Evolutionary conservation across 2,113 vertebrate species (phyloP).

Genomic region (Python bivittatus): DNA sequence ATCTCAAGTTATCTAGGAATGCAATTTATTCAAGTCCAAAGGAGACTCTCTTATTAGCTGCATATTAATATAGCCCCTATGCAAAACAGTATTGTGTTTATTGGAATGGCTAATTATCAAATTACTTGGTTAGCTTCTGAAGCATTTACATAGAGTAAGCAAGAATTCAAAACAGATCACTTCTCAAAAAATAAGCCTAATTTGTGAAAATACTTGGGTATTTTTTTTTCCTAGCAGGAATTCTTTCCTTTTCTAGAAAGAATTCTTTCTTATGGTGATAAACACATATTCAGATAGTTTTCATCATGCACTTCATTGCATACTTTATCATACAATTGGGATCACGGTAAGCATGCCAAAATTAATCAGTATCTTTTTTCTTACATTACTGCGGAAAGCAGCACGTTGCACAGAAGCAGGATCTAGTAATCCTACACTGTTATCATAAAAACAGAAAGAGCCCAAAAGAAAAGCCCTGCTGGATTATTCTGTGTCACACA

Average conservation of each 20-base stretch:
- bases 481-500: neutral
- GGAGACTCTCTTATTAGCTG: neutral
- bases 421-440: neutral
- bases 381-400: neutral
- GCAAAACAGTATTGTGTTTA: slow-evolving; percentile 11
- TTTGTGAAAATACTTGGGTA: neutral
- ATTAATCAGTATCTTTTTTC: neutral
- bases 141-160: neutral
- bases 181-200: slow-evolving; percentile 12
- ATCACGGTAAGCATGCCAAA: neutral
- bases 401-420: neutral
- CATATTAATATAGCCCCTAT: neutral
- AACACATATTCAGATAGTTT: neutral
- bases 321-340: neutral
- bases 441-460: neutral
- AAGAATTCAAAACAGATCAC: neutral
- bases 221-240: neutral
- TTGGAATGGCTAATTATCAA: slow-evolving; percentile 12
- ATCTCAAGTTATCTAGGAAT: neutral
- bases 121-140: slow-evolving; percentile 11
- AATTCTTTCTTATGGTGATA: too few relatives aligned
- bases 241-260: slow-evolving; percentile 7
- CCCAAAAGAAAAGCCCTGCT: neutral
- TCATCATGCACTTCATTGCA: neutral
- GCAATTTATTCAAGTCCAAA: neutral